Evolutionary conservation across 2,113 vertebrate genomes (phyloP).

Genomic region (Urocynchramus pylzowi): DNA sequence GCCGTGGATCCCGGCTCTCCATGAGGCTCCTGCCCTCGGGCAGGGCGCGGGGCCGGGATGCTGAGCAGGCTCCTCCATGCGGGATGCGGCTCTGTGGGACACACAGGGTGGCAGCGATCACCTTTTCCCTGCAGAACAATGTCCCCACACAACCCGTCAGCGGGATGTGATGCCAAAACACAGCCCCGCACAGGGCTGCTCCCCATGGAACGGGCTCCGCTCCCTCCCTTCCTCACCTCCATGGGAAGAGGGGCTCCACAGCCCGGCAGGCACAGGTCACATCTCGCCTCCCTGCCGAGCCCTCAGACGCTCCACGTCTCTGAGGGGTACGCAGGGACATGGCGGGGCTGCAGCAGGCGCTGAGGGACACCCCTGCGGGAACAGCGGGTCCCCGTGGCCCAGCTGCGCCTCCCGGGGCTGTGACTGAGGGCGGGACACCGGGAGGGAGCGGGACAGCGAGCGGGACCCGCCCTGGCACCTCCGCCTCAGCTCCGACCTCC

Average conservation of each 20-base stretch:
- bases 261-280: rapidly evolving
- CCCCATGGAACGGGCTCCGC: rapidly evolving
- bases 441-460: too few relatives aligned
- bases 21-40: rapidly evolving
- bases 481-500: neutral
- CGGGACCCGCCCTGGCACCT: neutral
- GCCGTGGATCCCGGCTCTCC: neutral
- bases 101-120: rapidly evolving
- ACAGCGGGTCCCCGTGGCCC: rapidly evolving
- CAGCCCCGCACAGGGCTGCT: too few relatives aligned
- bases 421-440: neutral
- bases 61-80: neutral
- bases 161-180: rapidly evolving
- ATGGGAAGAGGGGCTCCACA: rapidly evolving
- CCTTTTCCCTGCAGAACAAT: neutral
- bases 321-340: rapidly evolving
- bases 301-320: neutral
- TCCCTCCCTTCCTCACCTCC: neutral
- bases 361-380: neutral
- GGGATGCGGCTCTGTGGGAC: rapidly evolving
- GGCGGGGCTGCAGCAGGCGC: neutral
- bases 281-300: neutral
- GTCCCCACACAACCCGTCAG: neutral
- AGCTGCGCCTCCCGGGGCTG: too few relatives aligned
- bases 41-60: rapidly evolving